These are phyloP conservation scores for Octonoba sinensis DNA, from an alignment of 2,888 invertebrate genomes.

Conservation along the genomic window DNA sequence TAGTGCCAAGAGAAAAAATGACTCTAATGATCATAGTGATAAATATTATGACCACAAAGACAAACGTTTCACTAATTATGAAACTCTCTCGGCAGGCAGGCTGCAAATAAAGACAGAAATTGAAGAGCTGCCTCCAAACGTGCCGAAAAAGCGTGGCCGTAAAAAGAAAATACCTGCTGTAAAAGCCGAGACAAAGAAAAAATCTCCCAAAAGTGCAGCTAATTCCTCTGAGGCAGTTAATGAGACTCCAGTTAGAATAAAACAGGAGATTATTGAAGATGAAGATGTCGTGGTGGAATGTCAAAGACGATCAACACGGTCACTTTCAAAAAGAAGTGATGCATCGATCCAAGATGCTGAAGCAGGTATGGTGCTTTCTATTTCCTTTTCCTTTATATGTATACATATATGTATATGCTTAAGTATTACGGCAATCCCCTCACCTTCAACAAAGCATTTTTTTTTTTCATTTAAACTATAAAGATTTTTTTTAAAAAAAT, in stretches of 20 bases:
- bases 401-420: no score
- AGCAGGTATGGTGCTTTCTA: slow-evolving; percentile 28
- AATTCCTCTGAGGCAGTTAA: neutral
- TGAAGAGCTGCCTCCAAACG: neutral
- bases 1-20: slow-evolving; percentile 52
- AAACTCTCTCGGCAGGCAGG: slow-evolving; percentile 45
- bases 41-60: slow-evolving; percentile 31
- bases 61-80: slow-evolving; percentile 24
- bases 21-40: slow-evolving; percentile 17
- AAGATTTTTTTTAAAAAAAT: no score
- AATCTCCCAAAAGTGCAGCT: slow-evolving; percentile 3
- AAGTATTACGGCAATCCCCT: no score
- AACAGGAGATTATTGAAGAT: slow-evolving; percentile 30
- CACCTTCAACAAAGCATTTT: no score
- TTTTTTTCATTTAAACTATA: no score
- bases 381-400: neutral
- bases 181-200: slow-evolving; percentile 12
- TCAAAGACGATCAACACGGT: slow-evolving; percentile 8
- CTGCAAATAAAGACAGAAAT: slow-evolving; percentile 37
- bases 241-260: slow-evolving; percentile 11
- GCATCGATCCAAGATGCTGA: slow-evolving; percentile 16
- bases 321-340: slow-evolving; percentile 14
- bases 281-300: slow-evolving; percentile 14
- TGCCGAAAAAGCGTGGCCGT: slow-evolving; percentile 44
- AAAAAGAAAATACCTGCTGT: slow-evolving; percentile 21